These are phyloP conservation scores for Syrphus vitripennis DNA, from an alignment of 2,888 invertebrate species.

Conservation along the genomic window DNA sequence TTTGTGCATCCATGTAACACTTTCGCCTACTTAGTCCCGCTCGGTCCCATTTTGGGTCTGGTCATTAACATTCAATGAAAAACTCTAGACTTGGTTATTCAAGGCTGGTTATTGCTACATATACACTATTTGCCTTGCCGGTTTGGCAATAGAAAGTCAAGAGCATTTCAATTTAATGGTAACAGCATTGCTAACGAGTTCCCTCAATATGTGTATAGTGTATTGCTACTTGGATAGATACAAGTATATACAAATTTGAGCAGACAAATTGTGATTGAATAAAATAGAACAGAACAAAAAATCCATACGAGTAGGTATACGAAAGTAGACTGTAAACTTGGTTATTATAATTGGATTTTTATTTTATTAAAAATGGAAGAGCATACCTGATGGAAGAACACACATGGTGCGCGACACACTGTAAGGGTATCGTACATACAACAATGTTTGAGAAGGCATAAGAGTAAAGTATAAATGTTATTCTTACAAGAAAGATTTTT, in stretches of 20 bases:
- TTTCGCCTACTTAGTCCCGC: background rate
- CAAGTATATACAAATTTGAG: background rate
- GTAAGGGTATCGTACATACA: too few relatives aligned
- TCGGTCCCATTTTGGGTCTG: background rate
- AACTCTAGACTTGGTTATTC: background rate
- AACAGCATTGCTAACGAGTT: background rate
- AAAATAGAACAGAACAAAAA: background rate
- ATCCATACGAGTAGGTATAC: too few relatives aligned
- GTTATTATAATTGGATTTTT: background rate
- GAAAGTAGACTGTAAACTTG: background rate
- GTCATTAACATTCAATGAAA: conserved; percentile 2
- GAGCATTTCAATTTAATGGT: conserved; percentile 9
- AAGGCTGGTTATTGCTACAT: background rate
- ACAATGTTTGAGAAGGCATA: too few relatives aligned
- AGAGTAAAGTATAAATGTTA: too few relatives aligned
- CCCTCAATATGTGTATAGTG: too few relatives aligned
- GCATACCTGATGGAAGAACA: background rate
- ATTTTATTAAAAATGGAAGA: background rate
- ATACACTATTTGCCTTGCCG: background rate
- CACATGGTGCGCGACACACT: too few relatives aligned
- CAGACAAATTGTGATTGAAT: background rate
- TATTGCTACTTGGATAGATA: background rate
- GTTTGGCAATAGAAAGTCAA: conserved; percentile 2
- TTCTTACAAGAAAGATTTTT: too few relatives aligned
- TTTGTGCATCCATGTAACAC: background rate